A percentile compares a stretch with the other conserved stretches of the same genome.
These are phyloP conservation scores for Drosophila melanosoma DNA, from an alignment of 2,888 invertebrate genomes.

Conservation along the genomic window DNA sequence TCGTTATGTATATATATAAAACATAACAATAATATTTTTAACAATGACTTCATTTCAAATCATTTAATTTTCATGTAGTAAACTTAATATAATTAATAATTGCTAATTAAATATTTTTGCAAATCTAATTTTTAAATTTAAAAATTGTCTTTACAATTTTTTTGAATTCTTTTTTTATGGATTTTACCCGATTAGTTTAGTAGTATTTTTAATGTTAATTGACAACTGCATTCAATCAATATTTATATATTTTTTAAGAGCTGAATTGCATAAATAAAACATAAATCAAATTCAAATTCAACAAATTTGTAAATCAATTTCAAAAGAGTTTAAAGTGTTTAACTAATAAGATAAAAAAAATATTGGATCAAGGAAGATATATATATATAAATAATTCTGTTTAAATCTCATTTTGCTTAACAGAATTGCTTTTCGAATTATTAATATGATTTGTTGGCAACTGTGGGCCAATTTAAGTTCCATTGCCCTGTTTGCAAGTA, in stretches of 20 bases:
- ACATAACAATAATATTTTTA: not conserved
- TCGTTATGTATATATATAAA: too few relatives aligned
- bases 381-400: not conserved
- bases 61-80: too few relatives aligned
- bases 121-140: not conserved
- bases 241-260: not conserved
- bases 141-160: not conserved
- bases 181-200: not conserved
- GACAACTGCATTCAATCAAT: not conserved
- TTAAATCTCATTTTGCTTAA: not conserved
- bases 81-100: too few relatives aligned
- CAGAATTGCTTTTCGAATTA: not conserved
- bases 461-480: conserved; percentile 4
- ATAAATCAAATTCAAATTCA: not conserved
- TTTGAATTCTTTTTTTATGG: not conserved
- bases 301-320: not conserved
- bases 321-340: not conserved
- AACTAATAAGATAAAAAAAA: too few relatives aligned
- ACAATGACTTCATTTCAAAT: not conserved
- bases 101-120: not conserved
- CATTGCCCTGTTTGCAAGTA: not conserved
- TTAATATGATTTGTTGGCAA: not conserved
- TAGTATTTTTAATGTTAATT: not conserved
- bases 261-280: not conserved
- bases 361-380: not conserved